phyloP scores from a whole-genome alignment of 2,113 vertebrate species.

The Mus musculus region GRCm39 chr2:26245501-26246000 shows the following conservation, averaged over 20 bases:
- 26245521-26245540: slow-evolving; percentile 89
- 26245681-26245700: not conserved
- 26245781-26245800: not conserved
- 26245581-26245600: not conserved
- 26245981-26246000: accelerated
- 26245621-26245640: no score
- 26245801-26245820: not conserved
- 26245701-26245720: not conserved
- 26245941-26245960: accelerated
- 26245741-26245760: not conserved
- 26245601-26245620: accelerated
- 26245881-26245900: accelerated
- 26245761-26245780: not conserved
- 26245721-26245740: not conserved
- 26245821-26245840: not conserved
- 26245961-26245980: accelerated
- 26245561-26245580: not conserved
- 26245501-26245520: slow-evolving; percentile 90
- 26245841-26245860: not conserved
- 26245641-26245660: not conserved
- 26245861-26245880: not conserved
- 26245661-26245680: not conserved
- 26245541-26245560: accelerated
- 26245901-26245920: not conserved
- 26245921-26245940: not conserved